A percentile compares a stretch with the other conserved stretches of the same genome.
Evolutionary conservation across 2,113 vertebrate species (phyloP).

Genomic region (Brienomyrus brachyistius): DNA sequence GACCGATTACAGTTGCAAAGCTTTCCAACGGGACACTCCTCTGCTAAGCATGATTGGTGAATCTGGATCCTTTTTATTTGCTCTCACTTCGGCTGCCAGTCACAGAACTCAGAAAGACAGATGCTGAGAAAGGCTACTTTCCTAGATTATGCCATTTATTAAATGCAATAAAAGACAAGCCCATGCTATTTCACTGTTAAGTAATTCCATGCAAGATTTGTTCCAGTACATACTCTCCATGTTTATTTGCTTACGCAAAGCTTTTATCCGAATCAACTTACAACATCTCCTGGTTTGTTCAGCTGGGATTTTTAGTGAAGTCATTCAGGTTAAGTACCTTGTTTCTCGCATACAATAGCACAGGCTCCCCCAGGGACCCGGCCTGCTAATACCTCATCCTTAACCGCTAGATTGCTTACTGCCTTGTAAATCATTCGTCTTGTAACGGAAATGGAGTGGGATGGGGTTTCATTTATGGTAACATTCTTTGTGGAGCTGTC

Average conservation of each 20-base stretch:
- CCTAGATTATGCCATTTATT: constrained; percentile 8
- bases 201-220: background rate
- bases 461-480: background rate
- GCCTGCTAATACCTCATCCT: background rate
- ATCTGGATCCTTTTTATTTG: background rate
- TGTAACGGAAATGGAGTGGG: background rate
- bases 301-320: background rate
- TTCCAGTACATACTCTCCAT: background rate
- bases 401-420: background rate
- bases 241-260: background rate
- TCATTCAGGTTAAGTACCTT: background rate
- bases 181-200: background rate
- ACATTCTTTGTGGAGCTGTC: background rate
- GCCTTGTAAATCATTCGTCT: background rate
- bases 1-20: background rate
- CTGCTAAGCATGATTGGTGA: background rate
- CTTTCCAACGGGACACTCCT: background rate
- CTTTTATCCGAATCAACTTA: background rate
- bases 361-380: background rate
- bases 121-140: background rate
- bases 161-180: background rate
- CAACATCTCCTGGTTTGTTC: background rate
- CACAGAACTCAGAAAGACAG: background rate
- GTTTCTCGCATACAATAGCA: background rate
- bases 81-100: background rate